A percentile compares a stretch with the other conserved stretches of the same genome.
These are phyloP conservation scores for Lymantria monacha DNA, from an alignment of 2,888 invertebrate species.

Conservation along the genomic window DNA sequence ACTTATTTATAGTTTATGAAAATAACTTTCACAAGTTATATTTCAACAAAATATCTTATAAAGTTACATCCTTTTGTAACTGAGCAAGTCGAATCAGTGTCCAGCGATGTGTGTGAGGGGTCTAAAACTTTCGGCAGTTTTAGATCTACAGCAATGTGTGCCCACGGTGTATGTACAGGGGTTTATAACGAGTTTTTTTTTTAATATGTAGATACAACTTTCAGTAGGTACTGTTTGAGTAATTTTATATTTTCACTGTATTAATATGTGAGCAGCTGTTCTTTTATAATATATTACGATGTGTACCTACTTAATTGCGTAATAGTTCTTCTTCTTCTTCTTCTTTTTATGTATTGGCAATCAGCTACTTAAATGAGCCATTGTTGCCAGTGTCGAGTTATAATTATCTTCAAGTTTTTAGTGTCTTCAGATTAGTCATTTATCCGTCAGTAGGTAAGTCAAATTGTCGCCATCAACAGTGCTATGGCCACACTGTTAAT, in stretches of 20 bases:
- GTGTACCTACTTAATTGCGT: not conserved
- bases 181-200: slow-evolving; percentile 56
- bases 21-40: no score
- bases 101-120: slow-evolving; percentile 75
- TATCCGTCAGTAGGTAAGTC: no score
- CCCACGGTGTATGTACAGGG: slow-evolving; percentile 43
- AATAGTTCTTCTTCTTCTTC: no score
- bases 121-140: slow-evolving; percentile 69
- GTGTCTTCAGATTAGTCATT: no score
- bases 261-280: not conserved
- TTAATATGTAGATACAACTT: slow-evolving; percentile 39
- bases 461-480: no score
- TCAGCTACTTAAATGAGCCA: no score
- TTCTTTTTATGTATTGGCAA: no score
- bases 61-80: slow-evolving; percentile 55
- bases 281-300: not conserved
- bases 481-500: no score
- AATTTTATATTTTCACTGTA: slow-evolving; percentile 7
- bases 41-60: not conserved
- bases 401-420: no score
- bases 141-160: slow-evolving; percentile 44
- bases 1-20: no score
- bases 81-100: slow-evolving; percentile 61
- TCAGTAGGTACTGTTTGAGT: slow-evolving; percentile 14
- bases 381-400: no score